Percentiles rank a stretch among this genome's conserved stretches.
Evolutionary conservation across 2,113 vertebrate species (phyloP).

Genomic region (Sigmodon hispidus): DNA sequence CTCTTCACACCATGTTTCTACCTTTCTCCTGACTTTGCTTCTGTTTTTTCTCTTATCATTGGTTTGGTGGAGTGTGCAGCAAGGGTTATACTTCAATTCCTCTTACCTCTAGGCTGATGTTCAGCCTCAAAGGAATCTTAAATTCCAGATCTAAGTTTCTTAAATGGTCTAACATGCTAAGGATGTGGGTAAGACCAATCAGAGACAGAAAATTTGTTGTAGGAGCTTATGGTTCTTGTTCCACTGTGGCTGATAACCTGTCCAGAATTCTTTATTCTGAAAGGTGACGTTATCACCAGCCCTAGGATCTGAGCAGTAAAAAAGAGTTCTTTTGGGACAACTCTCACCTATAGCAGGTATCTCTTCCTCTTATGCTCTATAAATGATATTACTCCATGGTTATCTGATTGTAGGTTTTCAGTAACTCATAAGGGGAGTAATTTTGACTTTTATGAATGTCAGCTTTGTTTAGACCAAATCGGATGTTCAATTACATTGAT

Average conservation of each 20-base stretch:
- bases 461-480: neutral
- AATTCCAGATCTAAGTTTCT: neutral
- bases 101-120: neutral
- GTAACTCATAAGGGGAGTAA: neutral
- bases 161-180: neutral
- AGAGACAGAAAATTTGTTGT: neutral
- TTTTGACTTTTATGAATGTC: neutral
- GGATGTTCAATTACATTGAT: constrained; percentile 16
- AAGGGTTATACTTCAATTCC: neutral
- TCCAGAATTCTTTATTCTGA: neutral
- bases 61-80: neutral
- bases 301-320: neutral
- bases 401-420: neutral
- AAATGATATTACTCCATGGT: neutral
- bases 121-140: neutral
- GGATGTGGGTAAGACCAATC: neutral
- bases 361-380: neutral
- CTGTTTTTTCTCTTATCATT: neutral
- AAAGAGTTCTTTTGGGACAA: neutral
- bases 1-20: neutral
- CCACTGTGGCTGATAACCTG: neutral
- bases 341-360: neutral
- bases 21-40: neutral
- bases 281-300: neutral
- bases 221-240: rapidly evolving